These are phyloP conservation scores for Haplochromis burtoni DNA, from an alignment of 2,113 vertebrate genomes.

Conservation along the genomic window DNA sequence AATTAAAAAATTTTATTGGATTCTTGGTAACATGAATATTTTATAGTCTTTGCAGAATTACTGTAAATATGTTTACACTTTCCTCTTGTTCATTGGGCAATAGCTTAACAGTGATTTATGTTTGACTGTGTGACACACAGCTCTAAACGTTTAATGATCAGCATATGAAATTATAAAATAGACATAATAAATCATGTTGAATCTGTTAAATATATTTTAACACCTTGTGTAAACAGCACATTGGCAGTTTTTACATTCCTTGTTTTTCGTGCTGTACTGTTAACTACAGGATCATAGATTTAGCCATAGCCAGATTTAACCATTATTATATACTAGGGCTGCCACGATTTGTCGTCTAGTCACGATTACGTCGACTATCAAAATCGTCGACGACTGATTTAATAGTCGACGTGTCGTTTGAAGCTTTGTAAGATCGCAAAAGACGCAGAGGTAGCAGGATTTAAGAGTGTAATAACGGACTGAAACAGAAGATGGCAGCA, in stretches of 20 bases:
- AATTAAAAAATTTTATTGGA: neutral
- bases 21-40: neutral
- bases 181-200: neutral
- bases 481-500: too few relatives aligned
- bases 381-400: too few relatives aligned
- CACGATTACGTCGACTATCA: too few relatives aligned
- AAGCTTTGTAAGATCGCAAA: too few relatives aligned
- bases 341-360: too few relatives aligned
- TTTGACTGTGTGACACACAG: neutral
- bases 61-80: neutral
- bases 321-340: neutral
- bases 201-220: neutral
- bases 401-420: too few relatives aligned
- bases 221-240: neutral
- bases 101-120: neutral
- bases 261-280: neutral
- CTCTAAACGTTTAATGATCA: neutral
- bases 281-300: neutral
- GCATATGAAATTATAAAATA: neutral
- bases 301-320: neutral
- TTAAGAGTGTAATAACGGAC: too few relatives aligned
- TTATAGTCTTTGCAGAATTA: neutral
- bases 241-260: neutral
- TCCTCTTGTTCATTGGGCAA: neutral
- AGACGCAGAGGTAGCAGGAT: too few relatives aligned